Conservation (phyloP, 1,140 invertebrate species). For the Zophobas morio region DNA sequence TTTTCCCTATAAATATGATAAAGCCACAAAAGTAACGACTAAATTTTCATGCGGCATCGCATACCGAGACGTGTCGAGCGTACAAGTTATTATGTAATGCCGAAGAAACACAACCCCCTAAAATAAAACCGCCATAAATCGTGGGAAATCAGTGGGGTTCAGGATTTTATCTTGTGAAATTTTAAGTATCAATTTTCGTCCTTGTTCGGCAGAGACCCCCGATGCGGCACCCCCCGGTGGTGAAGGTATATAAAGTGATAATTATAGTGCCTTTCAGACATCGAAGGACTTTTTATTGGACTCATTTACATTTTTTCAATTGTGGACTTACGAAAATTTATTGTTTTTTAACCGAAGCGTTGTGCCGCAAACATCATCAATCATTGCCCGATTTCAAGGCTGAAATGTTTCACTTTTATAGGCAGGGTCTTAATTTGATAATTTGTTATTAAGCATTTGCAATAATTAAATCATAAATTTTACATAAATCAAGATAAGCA, state of each 20-base stretch:
- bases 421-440: conserved; percentile 10
- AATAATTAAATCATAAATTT: conserved; percentile 23
- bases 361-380: conserved; percentile 22
- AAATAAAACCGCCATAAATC: conserved; percentile 19
- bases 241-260: conserved; percentile 32
- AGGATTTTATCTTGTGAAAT: conserved; percentile 18
- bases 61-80: conserved; percentile 1
- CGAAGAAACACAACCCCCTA: conserved; percentile 7
- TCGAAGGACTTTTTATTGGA: conserved; percentile 7
- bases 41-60: conserved; percentile 9
- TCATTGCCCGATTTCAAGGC: conserved; percentile 4
- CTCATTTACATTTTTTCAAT: conserved; percentile 26
- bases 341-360: conserved; percentile 10
- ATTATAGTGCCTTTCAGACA: conserved; percentile 14
- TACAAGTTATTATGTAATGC: conserved; percentile 7
- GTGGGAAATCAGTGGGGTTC: conserved; percentile 24
- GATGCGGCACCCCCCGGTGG: not conserved
- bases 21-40: conserved; percentile 8
- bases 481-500: conserved; percentile 13
- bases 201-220: conserved; percentile 12
- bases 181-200: conserved; percentile 33
- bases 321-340: conserved; percentile 17
- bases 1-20: conserved; percentile 1
- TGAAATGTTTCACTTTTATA: conserved; percentile 10
- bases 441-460: conserved; percentile 30